phyloP scores from a whole-genome alignment of 2,797 vertebrate genomes.

The Notoglanidium macrostoma region DNA sequence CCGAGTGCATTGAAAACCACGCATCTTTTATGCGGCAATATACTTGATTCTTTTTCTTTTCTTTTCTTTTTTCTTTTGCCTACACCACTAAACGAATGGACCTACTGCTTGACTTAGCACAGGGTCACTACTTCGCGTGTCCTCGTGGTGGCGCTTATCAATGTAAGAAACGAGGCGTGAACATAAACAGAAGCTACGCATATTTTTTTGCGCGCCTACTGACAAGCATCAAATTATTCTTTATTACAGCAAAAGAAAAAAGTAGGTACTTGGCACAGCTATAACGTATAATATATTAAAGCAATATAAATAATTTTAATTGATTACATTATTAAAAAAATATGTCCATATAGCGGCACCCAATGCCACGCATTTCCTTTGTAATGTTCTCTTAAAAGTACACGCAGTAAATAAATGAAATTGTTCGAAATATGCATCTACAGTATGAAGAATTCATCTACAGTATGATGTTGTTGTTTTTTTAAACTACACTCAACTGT shows the following conservation, averaged over 20 bases:
- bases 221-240: neutral
- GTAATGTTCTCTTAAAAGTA: neutral
- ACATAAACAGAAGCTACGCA: neutral
- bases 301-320: neutral
- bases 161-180: neutral
- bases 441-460: neutral
- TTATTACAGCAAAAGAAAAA: neutral
- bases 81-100: neutral
- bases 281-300: neutral
- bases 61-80: no score
- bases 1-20: neutral
- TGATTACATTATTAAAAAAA: no score
- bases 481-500: neutral
- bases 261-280: neutral
- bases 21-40: neutral
- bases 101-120: neutral
- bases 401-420: neutral
- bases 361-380: neutral
- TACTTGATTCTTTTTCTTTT: neutral
- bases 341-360: neutral
- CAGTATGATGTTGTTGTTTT: neutral
- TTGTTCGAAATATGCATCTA: neutral
- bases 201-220: neutral
- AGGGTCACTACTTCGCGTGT: neutral
- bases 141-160: conserved; percentile 23